Conservation (phyloP, 2,888 invertebrate genomes). For the Pimpla rufipes region DNA sequence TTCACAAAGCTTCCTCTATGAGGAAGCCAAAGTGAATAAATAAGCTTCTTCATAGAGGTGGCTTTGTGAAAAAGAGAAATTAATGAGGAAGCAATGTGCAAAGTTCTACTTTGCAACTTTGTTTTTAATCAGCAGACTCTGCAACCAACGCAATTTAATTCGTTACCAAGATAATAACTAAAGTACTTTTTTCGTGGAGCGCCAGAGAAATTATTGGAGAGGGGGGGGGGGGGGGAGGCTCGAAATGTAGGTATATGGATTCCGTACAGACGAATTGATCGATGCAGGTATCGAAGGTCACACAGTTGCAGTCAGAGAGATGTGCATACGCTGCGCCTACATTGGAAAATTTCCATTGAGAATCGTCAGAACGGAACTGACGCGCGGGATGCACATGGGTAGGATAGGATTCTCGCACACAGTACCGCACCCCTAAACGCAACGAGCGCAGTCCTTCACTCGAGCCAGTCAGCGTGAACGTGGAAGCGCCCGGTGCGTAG, state of each 20-base stretch:
- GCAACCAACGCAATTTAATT: not conserved
- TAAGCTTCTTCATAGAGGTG: too few relatives aligned
- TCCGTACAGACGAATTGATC: not conserved
- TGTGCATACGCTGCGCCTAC: slow-evolving; percentile 5
- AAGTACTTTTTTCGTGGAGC: too few relatives aligned
- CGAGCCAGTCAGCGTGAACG: slow-evolving; percentile 19
- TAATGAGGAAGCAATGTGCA: too few relatives aligned
- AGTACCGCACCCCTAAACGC: slow-evolving; percentile 35
- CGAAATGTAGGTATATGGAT: too few relatives aligned
- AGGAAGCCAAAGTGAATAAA: too few relatives aligned
- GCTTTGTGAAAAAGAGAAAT: too few relatives aligned
- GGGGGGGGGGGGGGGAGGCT: too few relatives aligned
- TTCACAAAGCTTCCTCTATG: too few relatives aligned
- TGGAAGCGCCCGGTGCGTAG: slow-evolving; percentile 17
- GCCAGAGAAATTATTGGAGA: too few relatives aligned
- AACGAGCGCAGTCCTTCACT: slow-evolving; percentile 28
- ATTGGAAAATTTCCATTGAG: slow-evolving; percentile 33
- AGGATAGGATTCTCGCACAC: slow-evolving; percentile 1
- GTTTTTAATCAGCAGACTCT: not conserved
- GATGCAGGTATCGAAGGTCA: slow-evolving; percentile 16
- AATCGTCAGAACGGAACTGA: slow-evolving; percentile 19
- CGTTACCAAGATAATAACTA: not conserved
- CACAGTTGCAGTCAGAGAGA: not conserved
- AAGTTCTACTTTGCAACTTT: not conserved
- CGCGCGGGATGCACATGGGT: not conserved